Base-by-base conservation (phyloP, 2,888 invertebrate genomes). In the Xestia sexstrigata region DNA sequence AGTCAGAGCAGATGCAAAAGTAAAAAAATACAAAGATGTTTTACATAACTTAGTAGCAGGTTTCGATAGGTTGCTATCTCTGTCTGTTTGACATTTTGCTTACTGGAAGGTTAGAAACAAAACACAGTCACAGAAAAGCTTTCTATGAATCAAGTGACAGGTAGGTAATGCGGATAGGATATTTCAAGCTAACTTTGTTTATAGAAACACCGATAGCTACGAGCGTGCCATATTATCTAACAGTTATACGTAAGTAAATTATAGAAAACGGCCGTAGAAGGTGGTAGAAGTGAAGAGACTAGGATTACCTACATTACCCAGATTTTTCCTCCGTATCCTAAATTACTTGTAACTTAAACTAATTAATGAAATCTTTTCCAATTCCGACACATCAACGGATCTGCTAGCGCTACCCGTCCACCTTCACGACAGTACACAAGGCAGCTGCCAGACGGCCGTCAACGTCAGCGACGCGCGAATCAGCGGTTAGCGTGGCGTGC, bases 401-500 rank as follows among this genome's bases (percentile, higher is more conserved):
- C 23, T 85, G 80, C 86, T 75, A 6, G 63, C 87, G 39, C 42
- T 88, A 79, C 78, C 26, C 66, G 82, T 85, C 62, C 35, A 89
- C 90, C 89, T 89, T 88, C 81, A 68, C 87, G 88, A 86, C 89
- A 87, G 92, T 92, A 90, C 92, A 79, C 83, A 86, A 90, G 91
- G 88, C 93, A 93, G 91, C 91, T 92, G 94, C 89, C 92, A 92
- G 93, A 89, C 93, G 89, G 89, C 89, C 93, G 93, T 94, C 94
- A 93, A 90, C 91, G 92, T 87, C 84, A 88, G 91, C 85, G 91
- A 89, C 92, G 93, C 93, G 93, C 91, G 92, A 93, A 93, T 93
- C 88, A 87, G 93, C 85, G 90, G 90, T 91, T 90, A 89, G 87
- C 82, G 79, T 91, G 88, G 90, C 90, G 90, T 91, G 90, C 72